A percentile compares a stretch with the other conserved stretches of the same genome.
Conservation (phyloP, 2,797 vertebrate species). For the Orestias chungarensis region DNA sequence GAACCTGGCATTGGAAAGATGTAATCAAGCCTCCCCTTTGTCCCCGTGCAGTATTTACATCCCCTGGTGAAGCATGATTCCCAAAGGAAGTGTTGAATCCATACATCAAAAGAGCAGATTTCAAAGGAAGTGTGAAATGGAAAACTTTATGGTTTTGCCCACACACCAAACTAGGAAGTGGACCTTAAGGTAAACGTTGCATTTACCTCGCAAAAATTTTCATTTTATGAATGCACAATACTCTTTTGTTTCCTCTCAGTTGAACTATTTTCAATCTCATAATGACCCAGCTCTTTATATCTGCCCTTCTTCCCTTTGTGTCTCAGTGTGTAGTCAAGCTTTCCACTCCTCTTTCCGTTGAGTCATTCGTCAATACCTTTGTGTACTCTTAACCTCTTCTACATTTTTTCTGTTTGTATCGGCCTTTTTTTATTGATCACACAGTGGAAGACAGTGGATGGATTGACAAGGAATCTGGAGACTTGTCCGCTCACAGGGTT, state of each 20-base stretch:
- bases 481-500: too few relatives aligned
- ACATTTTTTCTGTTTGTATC: constrained; percentile 50
- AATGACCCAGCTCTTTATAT: constrained; percentile 24
- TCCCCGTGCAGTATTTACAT: not conserved
- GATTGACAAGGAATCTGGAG: too few relatives aligned
- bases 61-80: not conserved
- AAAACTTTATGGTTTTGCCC: not conserved
- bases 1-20: not conserved
- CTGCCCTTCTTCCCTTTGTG: constrained; percentile 17
- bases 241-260: constrained; percentile 5
- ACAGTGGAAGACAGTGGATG: constrained; percentile 16
- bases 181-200: not conserved
- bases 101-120: not conserved
- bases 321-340: constrained; percentile 51
- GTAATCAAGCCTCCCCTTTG: not conserved
- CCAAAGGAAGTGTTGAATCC: not conserved
- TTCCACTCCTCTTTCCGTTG: constrained; percentile 70
- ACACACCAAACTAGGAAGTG: not conserved
- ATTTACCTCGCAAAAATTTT: not conserved
- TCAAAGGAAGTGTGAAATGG: not conserved
- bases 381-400: constrained; percentile 78
- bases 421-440: constrained; percentile 54
- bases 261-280: constrained; percentile 34
- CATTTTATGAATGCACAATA: not conserved
- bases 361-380: constrained; percentile 77